Percentiles rank a stretch among this genome's conserved stretches.
Conservation (phyloP, 2,797 vertebrate genomes). For the Micromesistius poutassou region DNA sequence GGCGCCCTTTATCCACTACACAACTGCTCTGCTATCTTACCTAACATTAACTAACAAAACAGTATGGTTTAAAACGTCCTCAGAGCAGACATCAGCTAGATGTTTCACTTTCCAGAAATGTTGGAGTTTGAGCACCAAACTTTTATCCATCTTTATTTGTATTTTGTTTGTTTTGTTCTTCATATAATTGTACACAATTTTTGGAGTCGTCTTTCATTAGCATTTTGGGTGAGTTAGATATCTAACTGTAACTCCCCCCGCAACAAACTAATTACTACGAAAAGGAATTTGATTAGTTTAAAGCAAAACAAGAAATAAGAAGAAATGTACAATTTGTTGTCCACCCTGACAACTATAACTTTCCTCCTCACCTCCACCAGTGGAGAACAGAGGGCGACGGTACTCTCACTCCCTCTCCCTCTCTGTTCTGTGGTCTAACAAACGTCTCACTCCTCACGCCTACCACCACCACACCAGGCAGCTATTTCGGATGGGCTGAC, state of each 20-base stretch:
- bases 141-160: not conserved
- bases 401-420: not conserved
- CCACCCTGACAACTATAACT: not conserved
- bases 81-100: not conserved
- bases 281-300: not conserved
- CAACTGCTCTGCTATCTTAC: not conserved
- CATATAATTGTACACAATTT: not conserved
- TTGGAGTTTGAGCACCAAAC: not conserved
- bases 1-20: constrained; percentile 37
- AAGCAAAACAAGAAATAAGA: no score
- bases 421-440: constrained; percentile 26
- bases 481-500: constrained; percentile 98
- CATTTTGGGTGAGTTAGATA: no score
- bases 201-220: not conserved
- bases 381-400: not conserved
- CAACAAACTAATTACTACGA: no score
- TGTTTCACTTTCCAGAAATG: not conserved
- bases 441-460: constrained; percentile 73
- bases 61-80: not conserved
- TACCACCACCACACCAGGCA: constrained; percentile 86
- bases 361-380: not conserved
- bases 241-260: no score
- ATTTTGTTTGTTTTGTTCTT: not conserved
- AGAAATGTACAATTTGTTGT: not conserved
- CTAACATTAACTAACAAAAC: not conserved